Base-by-base conservation (phyloP, 2,888 invertebrate genomes). In the Rhagium mordax region DNA sequence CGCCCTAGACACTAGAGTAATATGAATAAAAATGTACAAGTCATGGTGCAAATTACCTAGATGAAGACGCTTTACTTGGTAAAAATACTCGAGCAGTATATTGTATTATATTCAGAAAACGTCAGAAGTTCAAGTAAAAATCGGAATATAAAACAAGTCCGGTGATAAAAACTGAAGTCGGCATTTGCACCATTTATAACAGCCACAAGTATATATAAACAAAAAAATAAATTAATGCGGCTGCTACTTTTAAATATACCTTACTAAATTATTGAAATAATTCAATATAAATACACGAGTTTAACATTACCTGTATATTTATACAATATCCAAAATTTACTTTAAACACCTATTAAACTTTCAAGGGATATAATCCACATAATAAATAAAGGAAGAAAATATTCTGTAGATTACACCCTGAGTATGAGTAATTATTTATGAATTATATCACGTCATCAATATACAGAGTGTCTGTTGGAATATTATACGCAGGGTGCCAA, bases 11-110 rank as follows among this genome's bases (percentile, higher is more conserved):
- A n/a, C n/a, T n/a, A n/a, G n/a, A n/a, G n/a, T n/a, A n/a, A 74
- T 70, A 71, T 53, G 73, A 74, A 73, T 69, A 70, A 68, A 71
- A 72, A 75, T 77, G 67, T 74, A 74, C 75, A 77, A 74, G 70
- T 65, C 70, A 67, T 70, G 69, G 62, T 24, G 57, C 55, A 47
- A 47, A 33, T 18, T 20, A 21, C 51, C 33, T 41, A n/a, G n/a
- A 53, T 33, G 0, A 59, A 59, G 6, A 24, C 6, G 6, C 6
- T 24, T 24, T 24, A 24, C 24, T 24, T 24, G 3, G 6, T 24
- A 6, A 24, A 24, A 24, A 24, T 24, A 4, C 24, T 24, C 24
- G 24, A n/a, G 24, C 24, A 24, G 24, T 24, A 24, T 24, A 24
- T 24, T 24, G 6, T 24, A 24, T 24, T 24, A 24, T 24, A 24